Evolutionary conservation across 2,113 vertebrate species (phyloP).

Genomic region (Limnothrissa miodon): DNA sequence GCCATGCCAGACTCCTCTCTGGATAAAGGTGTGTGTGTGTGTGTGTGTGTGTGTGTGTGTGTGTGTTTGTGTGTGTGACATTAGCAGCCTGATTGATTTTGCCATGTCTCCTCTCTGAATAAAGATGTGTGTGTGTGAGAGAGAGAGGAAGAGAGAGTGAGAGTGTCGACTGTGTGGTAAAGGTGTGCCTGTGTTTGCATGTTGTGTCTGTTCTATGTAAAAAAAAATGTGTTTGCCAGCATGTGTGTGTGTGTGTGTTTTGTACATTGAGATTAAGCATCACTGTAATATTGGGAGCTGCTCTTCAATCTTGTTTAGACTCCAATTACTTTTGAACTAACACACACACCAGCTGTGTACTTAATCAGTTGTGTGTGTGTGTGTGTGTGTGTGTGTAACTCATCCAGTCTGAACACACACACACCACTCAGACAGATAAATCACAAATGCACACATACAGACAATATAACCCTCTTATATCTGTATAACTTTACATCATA

Average conservation of each 20-base stretch:
- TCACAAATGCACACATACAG: too few species aligned
- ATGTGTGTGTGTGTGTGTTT: not conserved
- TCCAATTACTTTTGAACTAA: too few species aligned
- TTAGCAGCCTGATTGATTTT: too few species aligned
- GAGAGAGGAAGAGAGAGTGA: too few species aligned
- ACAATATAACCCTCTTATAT: too few species aligned
- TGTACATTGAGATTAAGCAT: too few species aligned
- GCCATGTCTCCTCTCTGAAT: not conserved
- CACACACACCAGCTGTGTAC: too few species aligned
- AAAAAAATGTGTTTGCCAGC: not conserved
- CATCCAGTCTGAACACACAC: too few species aligned
- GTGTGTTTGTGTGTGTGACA: not conserved
- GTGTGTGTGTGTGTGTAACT: not conserved
- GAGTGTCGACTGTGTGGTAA: not conserved
- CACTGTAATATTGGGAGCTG: too few species aligned
- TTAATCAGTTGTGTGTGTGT: not conserved
- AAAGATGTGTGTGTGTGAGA: not conserved
- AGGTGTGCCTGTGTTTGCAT: not conserved
- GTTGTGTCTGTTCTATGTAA: not conserved
- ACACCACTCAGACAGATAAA: too few species aligned
- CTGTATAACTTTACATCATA: too few species aligned
- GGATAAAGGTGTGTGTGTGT: constrained; percentile 66
- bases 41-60: constrained; percentile 7
- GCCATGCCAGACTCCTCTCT: constrained; percentile 70
- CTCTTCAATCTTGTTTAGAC: too few species aligned